Evolutionary conservation across 2,888 invertebrate species (phyloP).

Genomic region (Hyppa rectilinea): DNA sequence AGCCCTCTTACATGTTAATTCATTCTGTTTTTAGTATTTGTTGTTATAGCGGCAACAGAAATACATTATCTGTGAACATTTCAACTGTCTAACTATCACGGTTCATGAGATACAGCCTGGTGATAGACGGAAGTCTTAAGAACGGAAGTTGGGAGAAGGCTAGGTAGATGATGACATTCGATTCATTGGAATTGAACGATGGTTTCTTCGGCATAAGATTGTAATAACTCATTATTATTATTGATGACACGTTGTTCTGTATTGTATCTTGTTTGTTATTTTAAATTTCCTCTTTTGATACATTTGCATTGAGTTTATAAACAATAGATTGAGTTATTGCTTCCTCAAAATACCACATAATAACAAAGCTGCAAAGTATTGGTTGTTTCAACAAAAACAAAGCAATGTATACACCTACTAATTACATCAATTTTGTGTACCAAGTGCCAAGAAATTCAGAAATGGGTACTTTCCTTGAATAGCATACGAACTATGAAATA

Average conservation of each 20-base stretch:
- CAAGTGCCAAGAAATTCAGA: conserved; percentile 22
- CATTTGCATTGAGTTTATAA: neutral
- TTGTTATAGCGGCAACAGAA: no score
- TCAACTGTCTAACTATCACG: no score
- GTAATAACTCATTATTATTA: neutral
- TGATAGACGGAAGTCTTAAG: no score
- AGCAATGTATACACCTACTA: neutral
- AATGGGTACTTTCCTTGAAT: conserved; percentile 18
- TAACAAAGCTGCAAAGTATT: neutral
- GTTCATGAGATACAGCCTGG: no score
- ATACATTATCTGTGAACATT: no score
- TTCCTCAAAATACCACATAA: neutral
- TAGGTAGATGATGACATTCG: no score
- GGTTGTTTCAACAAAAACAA: conserved; percentile 2
- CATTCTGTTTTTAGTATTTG: no score
- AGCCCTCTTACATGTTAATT: no score
- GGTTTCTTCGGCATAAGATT: neutral
- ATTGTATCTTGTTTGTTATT: conserved; percentile 1
- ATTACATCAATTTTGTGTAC: neutral
- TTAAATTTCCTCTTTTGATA: neutral
- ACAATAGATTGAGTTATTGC: neutral
- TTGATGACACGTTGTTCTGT: neutral
- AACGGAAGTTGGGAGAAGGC: no score
- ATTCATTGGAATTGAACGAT: neutral
- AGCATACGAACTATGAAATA: conserved; percentile 13